phyloP scores from a whole-genome alignment of 2,113 vertebrate genomes.

The Anseranas semipalmata region DNA sequence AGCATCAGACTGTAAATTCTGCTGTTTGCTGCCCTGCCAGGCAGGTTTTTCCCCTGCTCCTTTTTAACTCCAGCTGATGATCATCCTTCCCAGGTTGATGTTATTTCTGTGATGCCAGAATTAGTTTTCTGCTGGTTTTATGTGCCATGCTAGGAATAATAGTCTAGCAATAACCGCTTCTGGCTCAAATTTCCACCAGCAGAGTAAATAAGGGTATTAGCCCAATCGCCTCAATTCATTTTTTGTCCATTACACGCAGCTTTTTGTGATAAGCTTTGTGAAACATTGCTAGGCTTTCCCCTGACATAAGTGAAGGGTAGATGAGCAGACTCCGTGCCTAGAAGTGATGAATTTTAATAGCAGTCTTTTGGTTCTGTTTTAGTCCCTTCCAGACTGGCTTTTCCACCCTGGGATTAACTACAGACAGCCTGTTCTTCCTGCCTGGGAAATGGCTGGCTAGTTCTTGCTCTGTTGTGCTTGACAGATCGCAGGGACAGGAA shows the following conservation, averaged over 20 bases:
- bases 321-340: slow-evolving; percentile 1
- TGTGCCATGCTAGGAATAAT: slow-evolving; percentile 4
- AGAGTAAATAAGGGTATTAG: slow-evolving; percentile 13
- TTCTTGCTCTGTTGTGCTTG: slow-evolving; percentile 14
- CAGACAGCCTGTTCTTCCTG: slow-evolving; percentile 43
- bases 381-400: slow-evolving; percentile 43
- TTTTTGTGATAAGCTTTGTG: slow-evolving; percentile 49
- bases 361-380: slow-evolving; percentile 4
- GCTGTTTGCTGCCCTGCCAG: background rate
- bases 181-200: slow-evolving; percentile 3
- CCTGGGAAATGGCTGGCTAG: slow-evolving; percentile 41
- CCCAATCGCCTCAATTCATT: slow-evolving; percentile 10
- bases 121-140: slow-evolving; percentile 38
- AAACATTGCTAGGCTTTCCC: slow-evolving; percentile 23
- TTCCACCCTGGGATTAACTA: slow-evolving; percentile 45
- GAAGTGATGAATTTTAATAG: slow-evolving; percentile 63
- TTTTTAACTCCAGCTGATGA: slow-evolving; percentile 25
- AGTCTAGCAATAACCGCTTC: background rate
- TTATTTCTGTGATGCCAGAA: slow-evolving; percentile 20
- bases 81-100: slow-evolving; percentile 6
- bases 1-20: slow-evolving; percentile 13
- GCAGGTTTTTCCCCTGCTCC: background rate
- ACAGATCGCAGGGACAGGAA: background rate
- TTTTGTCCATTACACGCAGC: background rate
- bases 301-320: slow-evolving; percentile 4